These are phyloP conservation scores for Pedetes capensis DNA, from an alignment of 2,113 vertebrate species.

Conservation along the genomic window DNA sequence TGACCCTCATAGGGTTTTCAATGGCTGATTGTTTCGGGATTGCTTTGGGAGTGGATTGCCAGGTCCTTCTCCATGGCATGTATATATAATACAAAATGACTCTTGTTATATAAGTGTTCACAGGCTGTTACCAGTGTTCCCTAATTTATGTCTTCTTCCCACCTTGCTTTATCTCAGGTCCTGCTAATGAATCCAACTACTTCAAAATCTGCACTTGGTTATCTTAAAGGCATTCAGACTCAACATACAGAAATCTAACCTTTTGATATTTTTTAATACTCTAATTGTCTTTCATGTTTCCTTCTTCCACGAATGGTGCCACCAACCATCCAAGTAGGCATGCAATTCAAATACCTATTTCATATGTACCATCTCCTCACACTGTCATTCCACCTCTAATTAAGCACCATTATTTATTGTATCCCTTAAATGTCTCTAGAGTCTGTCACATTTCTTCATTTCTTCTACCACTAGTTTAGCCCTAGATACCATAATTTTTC, in stretches of 20 bases:
- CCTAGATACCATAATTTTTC: neutral
- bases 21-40: too few species aligned
- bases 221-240: neutral
- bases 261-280: neutral
- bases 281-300: neutral
- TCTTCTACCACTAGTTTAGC: neutral
- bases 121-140: rapidly evolving
- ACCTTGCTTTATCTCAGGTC: neutral
- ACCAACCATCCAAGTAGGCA: neutral
- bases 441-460: neutral
- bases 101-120: neutral
- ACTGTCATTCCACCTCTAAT: neutral
- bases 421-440: neutral
- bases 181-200: neutral
- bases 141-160: neutral
- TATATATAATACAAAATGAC: neutral
- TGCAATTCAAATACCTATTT: neutral
- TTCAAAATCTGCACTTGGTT: neutral
- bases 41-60: too few species aligned
- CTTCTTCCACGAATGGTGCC: neutral
- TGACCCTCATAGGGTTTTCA: too few species aligned
- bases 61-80: too few species aligned
- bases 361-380: neutral
- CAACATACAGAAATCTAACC: neutral
- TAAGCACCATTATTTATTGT: neutral